Conservation (phyloP, 2,797 vertebrate species). For the Chelidonichthys spinosus region DNA sequence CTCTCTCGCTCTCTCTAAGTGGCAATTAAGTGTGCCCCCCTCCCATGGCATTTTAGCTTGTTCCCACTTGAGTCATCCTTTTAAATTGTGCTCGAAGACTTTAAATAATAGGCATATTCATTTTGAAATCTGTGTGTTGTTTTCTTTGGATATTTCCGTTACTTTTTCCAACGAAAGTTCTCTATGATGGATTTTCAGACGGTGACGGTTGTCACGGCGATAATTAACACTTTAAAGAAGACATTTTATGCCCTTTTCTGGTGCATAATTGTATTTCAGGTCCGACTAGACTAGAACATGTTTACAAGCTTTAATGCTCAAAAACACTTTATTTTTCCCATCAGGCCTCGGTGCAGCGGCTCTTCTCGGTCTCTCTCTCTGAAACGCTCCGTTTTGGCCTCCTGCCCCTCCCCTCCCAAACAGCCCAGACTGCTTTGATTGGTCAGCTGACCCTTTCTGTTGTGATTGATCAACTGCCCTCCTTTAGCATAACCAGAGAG, state of each 20-base stretch:
- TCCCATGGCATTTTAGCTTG: constrained; percentile 62
- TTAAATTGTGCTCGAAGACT: constrained; percentile 39
- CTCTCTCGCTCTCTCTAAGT: constrained; percentile 45
- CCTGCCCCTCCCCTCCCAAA: too few relatives aligned
- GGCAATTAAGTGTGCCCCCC: constrained; percentile 67
- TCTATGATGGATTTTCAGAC: constrained; percentile 15
- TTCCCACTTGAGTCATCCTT: constrained; percentile 48
- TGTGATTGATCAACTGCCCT: too few relatives aligned
- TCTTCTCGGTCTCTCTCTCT: too few relatives aligned
- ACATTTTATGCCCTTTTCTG: neutral
- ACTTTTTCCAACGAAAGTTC: constrained; percentile 12
- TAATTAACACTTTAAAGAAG: neutral
- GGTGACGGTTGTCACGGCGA: neutral
- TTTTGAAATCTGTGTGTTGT: constrained; percentile 27
- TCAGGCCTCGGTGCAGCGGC: too few relatives aligned
- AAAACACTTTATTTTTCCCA: too few relatives aligned
- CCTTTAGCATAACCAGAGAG: too few relatives aligned
- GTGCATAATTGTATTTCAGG: too few relatives aligned
- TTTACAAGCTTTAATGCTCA: too few relatives aligned
- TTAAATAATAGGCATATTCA: constrained; percentile 3
- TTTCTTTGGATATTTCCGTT: constrained; percentile 25
- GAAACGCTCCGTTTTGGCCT: too few relatives aligned
- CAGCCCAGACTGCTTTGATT: too few relatives aligned
- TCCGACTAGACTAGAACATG: too few relatives aligned
- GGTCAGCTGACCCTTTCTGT: too few relatives aligned